Percentiles rank a stretch among this genome's conserved stretches.
Conservation (phyloP, 2,888 invertebrate genomes). For the Tetragonula carbonaria region DNA sequence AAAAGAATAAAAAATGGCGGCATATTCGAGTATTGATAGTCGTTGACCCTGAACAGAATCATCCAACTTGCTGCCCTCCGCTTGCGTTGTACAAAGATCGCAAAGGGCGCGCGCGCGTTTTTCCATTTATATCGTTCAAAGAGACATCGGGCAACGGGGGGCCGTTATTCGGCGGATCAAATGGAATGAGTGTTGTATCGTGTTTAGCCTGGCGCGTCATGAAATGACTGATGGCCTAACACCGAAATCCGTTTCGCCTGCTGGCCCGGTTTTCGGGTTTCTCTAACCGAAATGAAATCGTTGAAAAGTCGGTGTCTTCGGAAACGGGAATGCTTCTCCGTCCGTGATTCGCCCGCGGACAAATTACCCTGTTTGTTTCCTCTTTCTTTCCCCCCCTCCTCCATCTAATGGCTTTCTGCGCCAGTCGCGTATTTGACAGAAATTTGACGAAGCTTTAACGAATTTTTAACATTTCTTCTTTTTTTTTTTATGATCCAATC, state of each 20-base stretch:
- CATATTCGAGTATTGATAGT: constrained; percentile 43
- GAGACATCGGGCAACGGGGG: constrained; percentile 31
- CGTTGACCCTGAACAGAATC: constrained; percentile 56
- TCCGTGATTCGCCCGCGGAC: background rate
- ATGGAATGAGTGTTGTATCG: constrained; percentile 52
- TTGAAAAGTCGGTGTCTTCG: constrained; percentile 9
- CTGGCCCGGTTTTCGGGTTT: background rate
- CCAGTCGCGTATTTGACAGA: too few relatives aligned
- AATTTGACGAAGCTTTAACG: background rate
- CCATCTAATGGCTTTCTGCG: background rate
- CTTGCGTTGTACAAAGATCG: constrained; percentile 47
- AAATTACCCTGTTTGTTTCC: background rate
- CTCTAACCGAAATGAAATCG: constrained; percentile 19
- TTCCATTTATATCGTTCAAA: constrained; percentile 59
- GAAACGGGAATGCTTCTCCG: background rate
- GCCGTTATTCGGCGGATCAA: constrained; percentile 53
- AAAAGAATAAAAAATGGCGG: constrained; percentile 19
- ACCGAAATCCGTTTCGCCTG: constrained; percentile 4
- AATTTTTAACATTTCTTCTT: background rate
- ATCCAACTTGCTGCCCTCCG: constrained; percentile 48
- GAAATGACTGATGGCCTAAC: constrained; percentile 45
- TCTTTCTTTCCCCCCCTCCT: background rate
- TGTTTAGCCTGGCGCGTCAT: constrained; percentile 47
- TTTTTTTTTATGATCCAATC: background rate
- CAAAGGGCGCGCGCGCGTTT: constrained; percentile 42